A percentile compares a stretch with the other conserved stretches of the same genome.
phyloP scores from a whole-genome alignment of 2,888 invertebrate species.

The Drosophila sordidula region DNA sequence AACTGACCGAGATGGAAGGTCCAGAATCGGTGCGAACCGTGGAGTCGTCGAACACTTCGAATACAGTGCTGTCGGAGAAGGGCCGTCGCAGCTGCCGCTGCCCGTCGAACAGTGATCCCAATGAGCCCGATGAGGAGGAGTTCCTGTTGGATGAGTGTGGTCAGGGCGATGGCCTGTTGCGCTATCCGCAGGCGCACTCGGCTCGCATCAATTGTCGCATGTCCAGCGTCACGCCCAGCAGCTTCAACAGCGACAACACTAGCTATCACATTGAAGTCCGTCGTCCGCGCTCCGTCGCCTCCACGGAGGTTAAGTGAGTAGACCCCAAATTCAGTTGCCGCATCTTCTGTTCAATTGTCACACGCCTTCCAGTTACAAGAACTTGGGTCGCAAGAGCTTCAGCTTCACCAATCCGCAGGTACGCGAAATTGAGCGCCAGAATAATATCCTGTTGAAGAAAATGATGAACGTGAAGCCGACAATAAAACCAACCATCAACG shows the following conservation, averaged over 20 bases:
- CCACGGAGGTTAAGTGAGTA: conserved; percentile 65
- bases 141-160: conserved; percentile 63
- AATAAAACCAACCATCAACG: conserved; percentile 34
- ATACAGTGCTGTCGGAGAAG: conserved; percentile 31
- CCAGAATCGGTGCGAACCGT: not conserved
- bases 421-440: conserved; percentile 88
- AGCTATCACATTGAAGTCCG: conserved; percentile 29
- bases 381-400: conserved; percentile 78
- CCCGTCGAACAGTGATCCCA: conserved; percentile 42
- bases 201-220: conserved; percentile 24
- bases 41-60: conserved; percentile 8
- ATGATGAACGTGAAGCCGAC: conserved; percentile 86
- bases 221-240: conserved; percentile 56
- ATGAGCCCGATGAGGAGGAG: conserved; percentile 5
- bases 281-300: conserved; percentile 57
- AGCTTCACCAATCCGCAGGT: conserved; percentile 87
- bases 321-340: too few relatives aligned
- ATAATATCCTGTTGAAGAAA: conserved; percentile 87
- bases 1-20: conserved; percentile 4
- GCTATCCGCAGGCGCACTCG: conserved; percentile 46
- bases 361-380: conserved; percentile 53
- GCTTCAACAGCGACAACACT: conserved; percentile 41
- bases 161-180: conserved; percentile 63
- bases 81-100: conserved; percentile 57
- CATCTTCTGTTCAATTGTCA: not conserved